phyloP scores from a whole-genome alignment of 2,888 invertebrate species.

The Patella caerulea region DNA sequence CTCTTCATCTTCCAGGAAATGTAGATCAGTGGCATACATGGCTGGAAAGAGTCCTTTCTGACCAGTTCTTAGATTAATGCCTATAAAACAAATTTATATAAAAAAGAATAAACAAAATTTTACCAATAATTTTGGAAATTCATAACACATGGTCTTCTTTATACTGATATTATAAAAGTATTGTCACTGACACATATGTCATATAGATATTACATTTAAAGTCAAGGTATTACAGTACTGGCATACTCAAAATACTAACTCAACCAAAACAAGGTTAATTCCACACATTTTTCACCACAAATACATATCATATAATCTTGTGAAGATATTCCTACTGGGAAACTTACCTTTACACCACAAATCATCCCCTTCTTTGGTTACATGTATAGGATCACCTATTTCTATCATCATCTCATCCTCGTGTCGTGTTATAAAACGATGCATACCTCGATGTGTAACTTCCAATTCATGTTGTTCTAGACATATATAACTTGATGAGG shows the following conservation, averaged over 20 bases:
- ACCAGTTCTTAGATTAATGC: conserved; percentile 93
- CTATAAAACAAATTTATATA: conserved; percentile 73
- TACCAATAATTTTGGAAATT: neutral
- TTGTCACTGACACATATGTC: neutral
- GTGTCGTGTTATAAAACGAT: conserved; percentile 95
- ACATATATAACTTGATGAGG: conserved; percentile 38
- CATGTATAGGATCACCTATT: conserved; percentile 97
- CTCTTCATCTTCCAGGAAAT: conserved; percentile 92
- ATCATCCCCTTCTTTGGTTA: conserved; percentile 89
- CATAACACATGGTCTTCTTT: neutral
- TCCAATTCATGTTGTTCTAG: conserved; percentile 80
- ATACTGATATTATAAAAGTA: neutral
- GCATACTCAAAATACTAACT: no score
- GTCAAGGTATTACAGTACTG: no score
- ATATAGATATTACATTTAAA: no score
- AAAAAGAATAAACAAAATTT: neutral
- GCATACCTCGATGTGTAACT: conserved; percentile 94
- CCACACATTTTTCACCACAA: no score
- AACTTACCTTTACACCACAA: conserved; percentile 94
- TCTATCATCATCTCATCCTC: conserved; percentile 96
- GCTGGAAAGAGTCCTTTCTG: conserved; percentile 96
- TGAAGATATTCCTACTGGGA: no score
- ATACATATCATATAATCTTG: no score
- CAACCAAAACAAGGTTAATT: no score
- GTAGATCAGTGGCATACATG: conserved; percentile 96